Evolutionary conservation across 2,888 invertebrate genomes (phyloP), one percentile per base, ranked within the genome.

Genomic region (Selenia dentaria): DNA sequence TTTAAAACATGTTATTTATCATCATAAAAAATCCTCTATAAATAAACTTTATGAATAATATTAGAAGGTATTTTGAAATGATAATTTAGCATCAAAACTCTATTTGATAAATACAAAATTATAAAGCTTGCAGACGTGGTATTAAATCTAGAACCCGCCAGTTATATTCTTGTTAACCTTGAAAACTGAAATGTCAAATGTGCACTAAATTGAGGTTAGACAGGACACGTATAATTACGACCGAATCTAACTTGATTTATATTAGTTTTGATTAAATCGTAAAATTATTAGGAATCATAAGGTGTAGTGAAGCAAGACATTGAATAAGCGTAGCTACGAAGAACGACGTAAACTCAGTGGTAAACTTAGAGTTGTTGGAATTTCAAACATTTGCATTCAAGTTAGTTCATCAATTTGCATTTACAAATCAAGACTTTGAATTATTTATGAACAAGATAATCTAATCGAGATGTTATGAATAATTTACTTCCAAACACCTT

Each of bases 151-250:
- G 28, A 13, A 28, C 32, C 36, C n/a, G 22, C 38, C 37, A 31
- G 41, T 34, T 34, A n/a, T n/a, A 32, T 48, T 49, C 43, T 29
- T 9, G 48, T 12, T 43, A 33, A 29, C 56, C 56, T 57, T 57
- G 54, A 29, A 29, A 28, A 37, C 1, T 20, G 18, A 38, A 50
- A 50, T 50, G 44, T 49, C 45, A 45, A 9, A 45, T 38, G 41
- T 27, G 45, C 35, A 45, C 14, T 37, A 32, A 44, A 44, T 35
- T 22, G 10, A 26, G 11, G 44, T 47, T 32, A 37, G n/a, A 34
- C 18, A 28, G 25, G 10, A 20, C 26, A 31, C 8, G 22, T 13
- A 2, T 4, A 34, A 20, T 9, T 32, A 22, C 16, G 10, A 18
- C 13, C 26, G 8, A 12, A n/a, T 22, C 4, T 12, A 13, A 12